phyloP scores from a whole-genome alignment of 2,797 vertebrate genomes.

The Champsocephalus esox region DNA sequence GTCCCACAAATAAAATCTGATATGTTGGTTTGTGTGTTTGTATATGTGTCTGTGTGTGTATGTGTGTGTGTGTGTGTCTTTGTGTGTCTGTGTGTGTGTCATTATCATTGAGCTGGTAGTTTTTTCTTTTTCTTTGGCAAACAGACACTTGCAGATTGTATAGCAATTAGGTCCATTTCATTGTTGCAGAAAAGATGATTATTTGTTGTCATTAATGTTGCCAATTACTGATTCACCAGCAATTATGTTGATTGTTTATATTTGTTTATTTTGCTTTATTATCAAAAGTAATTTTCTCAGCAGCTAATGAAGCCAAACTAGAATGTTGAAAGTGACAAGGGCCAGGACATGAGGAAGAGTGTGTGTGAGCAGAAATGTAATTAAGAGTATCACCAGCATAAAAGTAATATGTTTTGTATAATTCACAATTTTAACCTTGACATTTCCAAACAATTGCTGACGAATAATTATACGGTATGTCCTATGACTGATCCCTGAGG shows the following conservation, averaged over 20 bases:
- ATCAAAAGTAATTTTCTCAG: background rate
- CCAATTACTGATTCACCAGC: slow-evolving; percentile 23
- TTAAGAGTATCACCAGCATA: background rate
- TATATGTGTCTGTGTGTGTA: background rate
- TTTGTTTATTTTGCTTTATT: slow-evolving; percentile 31
- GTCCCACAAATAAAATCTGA: too few relatives aligned
- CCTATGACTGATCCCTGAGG: background rate
- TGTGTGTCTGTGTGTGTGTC: background rate
- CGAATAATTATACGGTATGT: background rate
- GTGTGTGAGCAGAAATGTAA: background rate
- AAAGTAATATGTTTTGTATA: too few relatives aligned
- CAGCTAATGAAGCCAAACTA: background rate
- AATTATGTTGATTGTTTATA: slow-evolving; percentile 28
- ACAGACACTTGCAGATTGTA: slow-evolving; percentile 18
- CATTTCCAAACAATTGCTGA: background rate
- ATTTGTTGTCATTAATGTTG: slow-evolving; percentile 19
- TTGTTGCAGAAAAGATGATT: background rate
- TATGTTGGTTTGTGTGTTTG: background rate
- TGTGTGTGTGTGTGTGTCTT: background rate
- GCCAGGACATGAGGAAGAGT: background rate
- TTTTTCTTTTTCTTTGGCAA: slow-evolving; percentile 22
- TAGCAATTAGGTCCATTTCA: slow-evolving; percentile 7
- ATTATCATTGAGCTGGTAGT: slow-evolving; percentile 13
- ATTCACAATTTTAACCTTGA: too few relatives aligned
- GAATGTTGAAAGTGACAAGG: slow-evolving; percentile 5